Evolutionary conservation across 2,888 invertebrate species (phyloP).

Genomic region (Ophraella communa): DNA sequence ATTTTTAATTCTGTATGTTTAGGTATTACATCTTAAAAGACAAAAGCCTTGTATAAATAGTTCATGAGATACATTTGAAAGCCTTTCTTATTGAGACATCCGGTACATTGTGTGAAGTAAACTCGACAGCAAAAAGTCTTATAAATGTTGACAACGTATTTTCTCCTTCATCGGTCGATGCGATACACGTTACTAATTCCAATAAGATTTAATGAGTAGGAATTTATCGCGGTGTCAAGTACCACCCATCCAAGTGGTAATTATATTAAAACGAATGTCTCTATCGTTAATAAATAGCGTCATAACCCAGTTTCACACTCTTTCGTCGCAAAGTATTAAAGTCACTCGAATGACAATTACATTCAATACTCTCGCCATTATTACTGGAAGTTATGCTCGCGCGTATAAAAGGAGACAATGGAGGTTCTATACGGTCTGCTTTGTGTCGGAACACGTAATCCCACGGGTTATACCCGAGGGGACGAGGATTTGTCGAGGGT

Average conservation of each 20-base stretch:
- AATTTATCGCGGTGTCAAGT: not conserved
- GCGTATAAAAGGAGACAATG: not conserved
- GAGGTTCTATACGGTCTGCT: conserved; percentile 1
- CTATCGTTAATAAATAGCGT: not conserved
- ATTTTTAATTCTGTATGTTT: too few species aligned
- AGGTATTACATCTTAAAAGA: too few species aligned
- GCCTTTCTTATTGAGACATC: too few species aligned
- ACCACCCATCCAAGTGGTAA: not conserved
- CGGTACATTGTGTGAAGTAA: too few species aligned
- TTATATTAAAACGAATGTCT: not conserved
- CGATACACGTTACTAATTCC: not conserved
- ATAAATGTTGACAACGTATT: not conserved
- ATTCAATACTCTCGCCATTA: not conserved
- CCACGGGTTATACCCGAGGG: conserved; percentile 1
- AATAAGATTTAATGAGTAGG: not conserved
- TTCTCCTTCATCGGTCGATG: not conserved
- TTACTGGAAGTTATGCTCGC: not conserved
- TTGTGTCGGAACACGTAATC: not conserved
- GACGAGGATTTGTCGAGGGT: not conserved
- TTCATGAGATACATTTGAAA: too few species aligned
- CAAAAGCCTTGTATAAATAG: too few species aligned
- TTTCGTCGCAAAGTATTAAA: not conserved
- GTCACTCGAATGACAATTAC: conserved; percentile 3
- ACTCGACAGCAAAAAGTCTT: not conserved
- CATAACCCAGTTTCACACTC: not conserved